Base-by-base conservation (phyloP, 2,113 vertebrate genomes). In the Pluvialis apricaria region DNA sequence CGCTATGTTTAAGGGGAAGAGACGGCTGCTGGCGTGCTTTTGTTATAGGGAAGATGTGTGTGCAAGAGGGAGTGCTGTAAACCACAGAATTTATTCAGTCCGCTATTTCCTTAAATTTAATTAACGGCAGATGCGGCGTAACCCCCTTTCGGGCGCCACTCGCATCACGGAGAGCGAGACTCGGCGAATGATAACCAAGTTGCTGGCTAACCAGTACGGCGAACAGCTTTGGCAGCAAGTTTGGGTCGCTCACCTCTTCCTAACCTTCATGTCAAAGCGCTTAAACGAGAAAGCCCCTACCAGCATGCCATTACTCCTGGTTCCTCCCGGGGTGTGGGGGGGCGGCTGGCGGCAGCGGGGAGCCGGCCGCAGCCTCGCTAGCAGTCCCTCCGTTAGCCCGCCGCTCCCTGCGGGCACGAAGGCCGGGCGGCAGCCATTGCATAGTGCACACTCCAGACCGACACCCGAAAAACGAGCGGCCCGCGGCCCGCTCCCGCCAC, bases 141-240 rank as follows among this genome's bases (percentile, higher is more conserved):
- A 78, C 11, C 58, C 69, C 40, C 36, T 24, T 57, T 80, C 34
- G 28, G 47, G 73, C 49, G 75, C 57, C 90, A 54, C 45, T 5
- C 4, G 66, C 75, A 66, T 19, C 77, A 15, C 8, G n/a, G 78
- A 52, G 51, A 44, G 76, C 36, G 62, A 79, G 24, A 58, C 45
- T 36, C 5, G 34, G 28, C 51, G 7, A 86, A 40, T 1, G 62
- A 49, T 42, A 36, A 92, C 65, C 62, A 34, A 66, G 80, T 77
- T 90, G 94, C 45, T 76, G 47, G 42, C 93, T 95, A 92, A 79
- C 52, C 54, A 89, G 72, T n/a, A 89, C 51, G 72, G 92, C 89
- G 44, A 96, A 80, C 69, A 29, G 61, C 94, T 98, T 92, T 96
- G 96, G 96, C 95, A 96, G 95, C 92, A 86, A 83, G 69, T 65